Conservation (phyloP, 2,888 invertebrate species). For the Callyntrura sp. region DNA sequence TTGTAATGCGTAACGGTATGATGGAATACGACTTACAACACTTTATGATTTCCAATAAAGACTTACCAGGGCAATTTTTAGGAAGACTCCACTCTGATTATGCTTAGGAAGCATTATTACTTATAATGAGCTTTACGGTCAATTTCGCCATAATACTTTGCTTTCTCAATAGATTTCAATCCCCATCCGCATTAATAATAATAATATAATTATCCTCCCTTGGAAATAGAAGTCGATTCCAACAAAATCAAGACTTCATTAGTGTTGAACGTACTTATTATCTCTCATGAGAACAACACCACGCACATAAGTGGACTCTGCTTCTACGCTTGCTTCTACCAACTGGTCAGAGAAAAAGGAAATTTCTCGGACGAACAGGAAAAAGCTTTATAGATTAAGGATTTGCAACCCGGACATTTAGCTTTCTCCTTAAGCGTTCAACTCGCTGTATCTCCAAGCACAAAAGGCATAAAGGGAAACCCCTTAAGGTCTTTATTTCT, state of each 20-base stretch:
- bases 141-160: not conserved
- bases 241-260: constrained; percentile 54
- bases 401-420: constrained; percentile 1
- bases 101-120: constrained; percentile 44
- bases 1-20: no score
- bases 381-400: not conserved
- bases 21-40: no score
- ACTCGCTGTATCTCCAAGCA: not conserved
- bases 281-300: not conserved
- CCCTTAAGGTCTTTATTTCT: constrained; percentile 24
- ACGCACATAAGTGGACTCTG: not conserved
- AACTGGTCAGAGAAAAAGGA: not conserved
- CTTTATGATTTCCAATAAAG: no score
- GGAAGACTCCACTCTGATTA: not conserved
- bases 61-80: no score
- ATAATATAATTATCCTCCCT: constrained; percentile 11
- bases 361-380: not conserved
- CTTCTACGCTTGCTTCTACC: not conserved
- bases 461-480: not conserved
- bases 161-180: constrained; percentile 9
- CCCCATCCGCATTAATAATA: constrained; percentile 45
- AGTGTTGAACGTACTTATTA: constrained; percentile 25
- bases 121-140: constrained; percentile 62
- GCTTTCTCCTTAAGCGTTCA: not conserved
- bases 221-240: not conserved